A percentile compares a stretch with the other conserved stretches of the same genome.
These are phyloP conservation scores for Lethrus apterus DNA, from an alignment of 1,140 invertebrate genomes.

Conservation along the genomic window DNA sequence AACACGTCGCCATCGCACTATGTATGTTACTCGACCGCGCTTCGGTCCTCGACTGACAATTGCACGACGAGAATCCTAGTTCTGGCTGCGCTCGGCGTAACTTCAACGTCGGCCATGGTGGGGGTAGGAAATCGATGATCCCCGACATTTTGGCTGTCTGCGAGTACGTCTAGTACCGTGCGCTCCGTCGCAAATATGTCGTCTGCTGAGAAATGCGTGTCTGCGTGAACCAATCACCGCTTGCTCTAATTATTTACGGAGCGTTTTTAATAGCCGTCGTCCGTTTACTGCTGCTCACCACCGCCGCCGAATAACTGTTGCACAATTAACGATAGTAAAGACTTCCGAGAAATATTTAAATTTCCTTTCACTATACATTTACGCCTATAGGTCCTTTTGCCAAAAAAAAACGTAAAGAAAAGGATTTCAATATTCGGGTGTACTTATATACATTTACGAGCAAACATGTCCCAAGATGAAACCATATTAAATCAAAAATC, in stretches of 20 bases:
- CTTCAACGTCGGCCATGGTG: slow-evolving; percentile 26
- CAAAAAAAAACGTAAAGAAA: neutral
- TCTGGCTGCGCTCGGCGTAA: slow-evolving; percentile 10
- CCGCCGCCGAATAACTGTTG: neutral
- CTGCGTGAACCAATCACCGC: slow-evolving; percentile 23
- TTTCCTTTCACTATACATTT: neutral
- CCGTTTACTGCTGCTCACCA: neutral
- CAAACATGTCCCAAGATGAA: too few species aligned
- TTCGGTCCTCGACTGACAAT: slow-evolving; percentile 36
- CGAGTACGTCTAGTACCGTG: slow-evolving; percentile 35
- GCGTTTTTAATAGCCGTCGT: slow-evolving; percentile 19
- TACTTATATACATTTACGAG: too few species aligned
- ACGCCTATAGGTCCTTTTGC: neutral
- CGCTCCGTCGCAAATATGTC: slow-evolving; percentile 14
- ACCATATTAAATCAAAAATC: too few species aligned
- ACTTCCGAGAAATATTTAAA: neutral
- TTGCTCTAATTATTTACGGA: slow-evolving; percentile 29
- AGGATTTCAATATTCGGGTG: neutral
- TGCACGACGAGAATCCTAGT: slow-evolving; percentile 5
- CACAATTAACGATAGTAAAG: neutral
- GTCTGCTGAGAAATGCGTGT: slow-evolving; percentile 13
- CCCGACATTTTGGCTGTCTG: slow-evolving; percentile 30
- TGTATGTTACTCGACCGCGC: slow-evolving; percentile 24
- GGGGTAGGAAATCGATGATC: slow-evolving; percentile 40
- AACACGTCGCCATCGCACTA: slow-evolving; percentile 36